A percentile compares a stretch with the other conserved stretches of the same genome.
Conservation (phyloP, 2,113 vertebrate genomes). For the Phodopus roborovskii region DNA sequence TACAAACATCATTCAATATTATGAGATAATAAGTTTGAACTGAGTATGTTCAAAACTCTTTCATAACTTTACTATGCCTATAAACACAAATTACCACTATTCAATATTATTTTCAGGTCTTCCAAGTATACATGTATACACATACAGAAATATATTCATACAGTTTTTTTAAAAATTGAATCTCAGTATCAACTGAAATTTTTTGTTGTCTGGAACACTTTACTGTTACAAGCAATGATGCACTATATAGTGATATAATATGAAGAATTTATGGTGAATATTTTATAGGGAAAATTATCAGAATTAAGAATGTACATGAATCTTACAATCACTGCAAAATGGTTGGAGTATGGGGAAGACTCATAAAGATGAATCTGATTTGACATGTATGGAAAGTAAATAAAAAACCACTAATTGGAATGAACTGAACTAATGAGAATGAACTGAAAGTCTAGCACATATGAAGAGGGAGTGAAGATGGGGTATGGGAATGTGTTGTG, state of each 20-base stretch:
- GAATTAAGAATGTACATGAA: background rate
- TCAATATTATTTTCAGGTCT: slow-evolving; percentile 15
- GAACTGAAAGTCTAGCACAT: background rate
- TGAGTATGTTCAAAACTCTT: background rate
- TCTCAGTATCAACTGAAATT: background rate
- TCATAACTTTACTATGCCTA: background rate
- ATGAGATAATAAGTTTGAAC: slow-evolving; percentile 9
- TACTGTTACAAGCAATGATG: background rate
- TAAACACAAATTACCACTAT: background rate
- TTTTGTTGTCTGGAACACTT: background rate
- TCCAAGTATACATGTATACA: background rate
- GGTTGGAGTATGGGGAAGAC: background rate
- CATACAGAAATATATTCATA: background rate
- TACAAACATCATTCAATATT: background rate
- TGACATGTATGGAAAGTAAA: background rate
- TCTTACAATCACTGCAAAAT: background rate
- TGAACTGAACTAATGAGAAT: background rate
- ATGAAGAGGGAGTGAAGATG: background rate
- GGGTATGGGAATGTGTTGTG: background rate
- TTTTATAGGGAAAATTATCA: background rate
- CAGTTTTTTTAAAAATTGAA: background rate
- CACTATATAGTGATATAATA: background rate
- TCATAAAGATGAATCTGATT: background rate
- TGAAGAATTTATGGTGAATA: background rate
- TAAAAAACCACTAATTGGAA: background rate